A percentile compares a stretch with the other conserved stretches of the same genome.
phyloP scores from a whole-genome alignment of 2,797 vertebrate species.

The Cetoscarus ocellatus region DNA sequence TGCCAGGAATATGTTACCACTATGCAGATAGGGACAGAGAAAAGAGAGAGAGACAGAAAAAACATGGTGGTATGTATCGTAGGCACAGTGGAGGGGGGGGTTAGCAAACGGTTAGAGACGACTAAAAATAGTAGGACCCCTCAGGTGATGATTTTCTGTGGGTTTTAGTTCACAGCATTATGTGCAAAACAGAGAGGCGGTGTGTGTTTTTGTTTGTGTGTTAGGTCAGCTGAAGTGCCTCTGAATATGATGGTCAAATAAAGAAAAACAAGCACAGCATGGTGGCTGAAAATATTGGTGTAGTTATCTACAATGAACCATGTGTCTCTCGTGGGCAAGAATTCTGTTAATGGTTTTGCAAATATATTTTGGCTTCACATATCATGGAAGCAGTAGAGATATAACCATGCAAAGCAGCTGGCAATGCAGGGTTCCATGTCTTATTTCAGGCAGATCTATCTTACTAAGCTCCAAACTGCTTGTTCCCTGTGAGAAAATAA shows the following conservation, averaged over 20 bases:
- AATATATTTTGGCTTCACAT: constrained; percentile 32
- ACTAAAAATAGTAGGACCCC: constrained; percentile 67
- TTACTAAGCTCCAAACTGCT: too few species aligned
- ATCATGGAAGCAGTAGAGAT: constrained; percentile 19
- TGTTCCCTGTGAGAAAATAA: too few species aligned
- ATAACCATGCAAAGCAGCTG: not conserved
- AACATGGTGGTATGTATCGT: constrained; percentile 25
- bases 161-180: constrained; percentile 39
- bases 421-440: too few species aligned
- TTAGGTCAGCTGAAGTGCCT: constrained; percentile 42
- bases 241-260: constrained; percentile 23
- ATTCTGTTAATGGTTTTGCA: constrained; percentile 10
- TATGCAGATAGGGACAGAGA: constrained; percentile 43
- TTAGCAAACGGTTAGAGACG: constrained; percentile 51
- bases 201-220: constrained; percentile 7
- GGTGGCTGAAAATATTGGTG: constrained; percentile 18
- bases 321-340: constrained; percentile 2
- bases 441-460: too few species aligned
- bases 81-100: constrained; percentile 14
- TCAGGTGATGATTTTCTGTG: constrained; percentile 52
- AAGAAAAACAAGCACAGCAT: constrained; percentile 11
- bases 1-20: constrained; percentile 68
- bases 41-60: constrained; percentile 7
- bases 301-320: constrained; percentile 16
- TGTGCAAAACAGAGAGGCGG: constrained; percentile 28